Evolutionary conservation across 2,888 invertebrate species (phyloP).

Genomic region (Synanthedon vespiformis): DNA sequence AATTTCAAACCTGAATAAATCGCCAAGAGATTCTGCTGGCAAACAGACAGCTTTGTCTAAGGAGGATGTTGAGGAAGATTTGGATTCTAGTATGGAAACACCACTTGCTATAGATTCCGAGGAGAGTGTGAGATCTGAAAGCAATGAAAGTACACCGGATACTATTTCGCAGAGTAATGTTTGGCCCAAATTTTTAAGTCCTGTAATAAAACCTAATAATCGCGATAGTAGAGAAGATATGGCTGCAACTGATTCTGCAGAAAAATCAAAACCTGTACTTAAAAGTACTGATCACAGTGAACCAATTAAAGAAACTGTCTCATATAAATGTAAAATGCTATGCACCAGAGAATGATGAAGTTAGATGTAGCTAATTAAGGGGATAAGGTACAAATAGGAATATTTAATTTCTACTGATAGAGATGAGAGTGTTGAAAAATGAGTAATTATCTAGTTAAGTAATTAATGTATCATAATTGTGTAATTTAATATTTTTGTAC

Average conservation of each 20-base stretch:
- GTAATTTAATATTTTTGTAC: too few relatives aligned
- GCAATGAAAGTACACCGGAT: background rate
- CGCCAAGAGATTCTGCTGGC: background rate
- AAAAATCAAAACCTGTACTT: slow-evolving; percentile 26
- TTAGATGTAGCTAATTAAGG: background rate
- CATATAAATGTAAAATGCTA: slow-evolving; percentile 49
- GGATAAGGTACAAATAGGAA: too few relatives aligned
- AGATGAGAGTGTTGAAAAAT: too few relatives aligned
- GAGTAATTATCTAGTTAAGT: too few relatives aligned
- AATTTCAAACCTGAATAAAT: background rate
- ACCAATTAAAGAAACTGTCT: slow-evolving; percentile 37
- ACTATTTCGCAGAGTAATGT: background rate
- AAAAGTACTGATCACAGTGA: slow-evolving; percentile 11
- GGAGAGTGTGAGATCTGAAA: background rate
- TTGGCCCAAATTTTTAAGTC: background rate
- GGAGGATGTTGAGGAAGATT: background rate
- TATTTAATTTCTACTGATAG: too few relatives aligned
- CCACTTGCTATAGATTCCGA: background rate
- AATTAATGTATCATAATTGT: too few relatives aligned
- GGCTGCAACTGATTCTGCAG: background rate
- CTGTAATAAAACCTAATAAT: background rate
- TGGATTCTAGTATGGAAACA: background rate
- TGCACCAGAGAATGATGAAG: slow-evolving; percentile 33
- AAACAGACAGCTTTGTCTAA: background rate
- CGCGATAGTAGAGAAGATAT: background rate